Base-by-base conservation (phyloP, 2,888 invertebrate species). In the Mythimna impura region DNA sequence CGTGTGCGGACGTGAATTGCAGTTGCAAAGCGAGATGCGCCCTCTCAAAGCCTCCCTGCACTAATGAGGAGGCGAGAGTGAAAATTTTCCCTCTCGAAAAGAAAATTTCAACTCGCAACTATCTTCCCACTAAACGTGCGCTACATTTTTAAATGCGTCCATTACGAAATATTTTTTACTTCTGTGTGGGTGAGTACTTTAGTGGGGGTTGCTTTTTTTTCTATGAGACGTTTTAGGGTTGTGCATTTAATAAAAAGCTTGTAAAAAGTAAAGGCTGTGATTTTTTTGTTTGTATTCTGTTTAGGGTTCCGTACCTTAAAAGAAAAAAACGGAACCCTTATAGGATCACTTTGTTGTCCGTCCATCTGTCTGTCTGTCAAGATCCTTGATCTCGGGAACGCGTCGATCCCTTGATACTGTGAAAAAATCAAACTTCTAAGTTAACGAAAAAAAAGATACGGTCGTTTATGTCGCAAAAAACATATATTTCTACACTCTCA, bases 1-100 rank as follows among this genome's bases (percentile, higher is more conserved):
- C 85, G 85, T 84, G 86, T 87, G 87, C 76, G 87, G 89, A 89
- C 81, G 84, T 86, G 88, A 90, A 90, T 90, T 89, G 87, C 88
- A 85, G 87, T 81, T 80, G 85, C 84, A 89, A 91, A 90, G 89
- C 86, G 90, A 87, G 91, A 92, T 91, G 91, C 89, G 88, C 89
- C 86, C 88, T 89, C 89, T 92, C 89, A 91, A 92, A 91, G 89
- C 89, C 85, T 91, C 84, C 87, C 88, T 82, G 85, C 91, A 83
- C 92, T 93, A 93, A 93, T 92, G 93, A 93, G 92, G 91, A 89
- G 87, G 90, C 89, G 90, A 90, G 90, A 90, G 92, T 90, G 90
- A 91, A 91, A 90, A 89, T 89, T 89, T 90, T 91, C 79, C 90
- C 91, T 86, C 91, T 91, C 90, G 78, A 92, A 93, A 93, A 91